Percentiles rank a stretch among this genome's conserved stretches.
Conservation (phyloP, 2,797 vertebrate species). For the Pangasius mekongensis region DNA sequence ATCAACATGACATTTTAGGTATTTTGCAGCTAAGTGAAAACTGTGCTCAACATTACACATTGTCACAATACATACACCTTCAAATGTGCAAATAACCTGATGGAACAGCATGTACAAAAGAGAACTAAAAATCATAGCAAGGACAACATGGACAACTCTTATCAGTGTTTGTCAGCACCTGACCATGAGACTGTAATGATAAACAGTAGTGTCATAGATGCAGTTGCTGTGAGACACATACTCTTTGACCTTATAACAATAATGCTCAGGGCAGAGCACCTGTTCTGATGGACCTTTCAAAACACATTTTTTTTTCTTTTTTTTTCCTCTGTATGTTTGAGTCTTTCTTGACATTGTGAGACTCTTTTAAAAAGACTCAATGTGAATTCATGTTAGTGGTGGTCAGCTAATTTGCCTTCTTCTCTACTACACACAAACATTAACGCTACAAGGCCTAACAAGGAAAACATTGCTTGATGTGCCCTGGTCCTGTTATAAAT, state of each 20-base stretch:
- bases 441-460: constrained; percentile 9
- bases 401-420: constrained; percentile 1
- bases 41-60: background rate
- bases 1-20: constrained; percentile 5
- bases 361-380: background rate
- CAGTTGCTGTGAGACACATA: constrained; percentile 37
- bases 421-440: constrained; percentile 16
- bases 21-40: constrained; percentile 12
- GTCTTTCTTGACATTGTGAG: background rate
- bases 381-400: background rate
- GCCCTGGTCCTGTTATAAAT: constrained; percentile 1
- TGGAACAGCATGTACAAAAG: background rate
- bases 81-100: constrained; percentile 6
- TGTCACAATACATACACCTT: background rate
- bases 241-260: constrained; percentile 27
- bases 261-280: constrained; percentile 4
- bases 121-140: constrained; percentile 14
- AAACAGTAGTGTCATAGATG: constrained; percentile 32
- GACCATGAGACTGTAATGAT: constrained; percentile 29
- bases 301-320: background rate
- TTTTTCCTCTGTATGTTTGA: background rate
- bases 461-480: constrained; percentile 19
- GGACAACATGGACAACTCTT: background rate
- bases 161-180: constrained; percentile 32
- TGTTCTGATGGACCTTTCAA: constrained; percentile 7